A percentile compares a stretch with the other conserved stretches of the same genome.
phyloP scores from a whole-genome alignment of 2,888 invertebrate genomes.

The Nycteola revayana region DNA sequence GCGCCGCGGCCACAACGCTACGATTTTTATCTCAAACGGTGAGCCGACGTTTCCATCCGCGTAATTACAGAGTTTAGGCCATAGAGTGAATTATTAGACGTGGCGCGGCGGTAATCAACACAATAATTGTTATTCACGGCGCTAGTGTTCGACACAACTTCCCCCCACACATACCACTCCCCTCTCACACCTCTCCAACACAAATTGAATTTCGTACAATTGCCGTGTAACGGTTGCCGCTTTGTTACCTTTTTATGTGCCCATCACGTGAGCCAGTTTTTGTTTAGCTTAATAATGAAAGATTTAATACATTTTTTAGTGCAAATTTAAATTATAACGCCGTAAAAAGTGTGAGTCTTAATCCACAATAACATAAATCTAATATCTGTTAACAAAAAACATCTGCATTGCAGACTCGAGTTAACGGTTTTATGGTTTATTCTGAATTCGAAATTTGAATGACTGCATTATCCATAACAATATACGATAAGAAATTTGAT shows the following conservation, averaged over 20 bases:
- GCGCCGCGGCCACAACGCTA: slow-evolving; percentile 35
- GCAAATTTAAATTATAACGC: slow-evolving; percentile 24
- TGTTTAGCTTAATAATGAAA: slow-evolving; percentile 33
- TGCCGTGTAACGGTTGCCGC: slow-evolving; percentile 49
- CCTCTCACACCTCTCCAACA: slow-evolving; percentile 18
- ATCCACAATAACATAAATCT: slow-evolving; percentile 21
- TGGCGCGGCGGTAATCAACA: slow-evolving; percentile 69
- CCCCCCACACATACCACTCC: slow-evolving; percentile 21
- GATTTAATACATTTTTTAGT: slow-evolving; percentile 18
- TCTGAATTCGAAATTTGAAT: slow-evolving; percentile 18
- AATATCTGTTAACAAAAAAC: slow-evolving; percentile 16
- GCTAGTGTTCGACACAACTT: slow-evolving; percentile 48
- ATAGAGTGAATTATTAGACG: slow-evolving; percentile 78
- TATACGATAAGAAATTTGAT: slow-evolving; percentile 17
- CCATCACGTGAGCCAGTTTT: slow-evolving; percentile 29
- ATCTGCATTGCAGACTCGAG: slow-evolving; percentile 14
- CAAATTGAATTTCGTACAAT: slow-evolving; percentile 71
- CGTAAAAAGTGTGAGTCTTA: slow-evolving; percentile 20
- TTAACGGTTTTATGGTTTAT: slow-evolving; percentile 19
- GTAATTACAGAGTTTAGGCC: slow-evolving; percentile 79
- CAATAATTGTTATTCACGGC: slow-evolving; percentile 73
- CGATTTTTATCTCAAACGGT: slow-evolving; percentile 78
- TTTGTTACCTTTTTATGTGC: slow-evolving; percentile 45
- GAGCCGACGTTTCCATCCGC: slow-evolving; percentile 73
- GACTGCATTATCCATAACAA: slow-evolving; percentile 8